A percentile compares a stretch with the other conserved stretches of the same genome.
phyloP scores from a whole-genome alignment of 2,888 invertebrate genomes.

The Dorcus parallelipipedus region DNA sequence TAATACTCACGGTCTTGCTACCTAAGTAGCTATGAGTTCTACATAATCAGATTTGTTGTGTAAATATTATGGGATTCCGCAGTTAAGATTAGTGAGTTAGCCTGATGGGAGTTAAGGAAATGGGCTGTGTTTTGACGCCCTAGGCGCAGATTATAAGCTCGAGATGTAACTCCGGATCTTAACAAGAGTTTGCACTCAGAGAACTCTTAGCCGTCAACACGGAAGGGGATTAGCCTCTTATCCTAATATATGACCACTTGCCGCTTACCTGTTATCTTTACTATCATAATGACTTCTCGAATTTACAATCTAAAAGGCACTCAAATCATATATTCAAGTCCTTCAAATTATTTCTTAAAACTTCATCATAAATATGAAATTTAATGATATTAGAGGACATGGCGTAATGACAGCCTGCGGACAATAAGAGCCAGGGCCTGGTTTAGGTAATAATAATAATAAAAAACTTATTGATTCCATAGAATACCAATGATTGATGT shows the following conservation, averaged over 20 bases:
- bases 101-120: slow-evolving; percentile 35
- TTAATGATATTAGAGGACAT: no score
- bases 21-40: slow-evolving; percentile 17
- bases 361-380: no score
- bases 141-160: slow-evolving; percentile 42
- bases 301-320: neutral
- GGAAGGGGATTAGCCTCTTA: slow-evolving; percentile 22
- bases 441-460: no score
- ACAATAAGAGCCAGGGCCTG: no score
- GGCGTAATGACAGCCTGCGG: no score
- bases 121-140: slow-evolving; percentile 33
- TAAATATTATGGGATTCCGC: slow-evolving; percentile 23
- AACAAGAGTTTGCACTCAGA: slow-evolving; percentile 46
- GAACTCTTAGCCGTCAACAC: slow-evolving; percentile 8
- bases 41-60: slow-evolving; percentile 32
- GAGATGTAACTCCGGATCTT: slow-evolving; percentile 43
- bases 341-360: neutral
- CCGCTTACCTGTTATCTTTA: slow-evolving; percentile 19
- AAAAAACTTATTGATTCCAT: no score
- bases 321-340: neutral
- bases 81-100: slow-evolving; percentile 32
- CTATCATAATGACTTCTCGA: no score
- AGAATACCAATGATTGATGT: no score
- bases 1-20: slow-evolving; percentile 14
- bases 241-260: slow-evolving; percentile 28